These are phyloP conservation scores for Otolemur crassicaudatus DNA, from an alignment of 2,797 vertebrate species.

Conservation along the genomic window DNA sequence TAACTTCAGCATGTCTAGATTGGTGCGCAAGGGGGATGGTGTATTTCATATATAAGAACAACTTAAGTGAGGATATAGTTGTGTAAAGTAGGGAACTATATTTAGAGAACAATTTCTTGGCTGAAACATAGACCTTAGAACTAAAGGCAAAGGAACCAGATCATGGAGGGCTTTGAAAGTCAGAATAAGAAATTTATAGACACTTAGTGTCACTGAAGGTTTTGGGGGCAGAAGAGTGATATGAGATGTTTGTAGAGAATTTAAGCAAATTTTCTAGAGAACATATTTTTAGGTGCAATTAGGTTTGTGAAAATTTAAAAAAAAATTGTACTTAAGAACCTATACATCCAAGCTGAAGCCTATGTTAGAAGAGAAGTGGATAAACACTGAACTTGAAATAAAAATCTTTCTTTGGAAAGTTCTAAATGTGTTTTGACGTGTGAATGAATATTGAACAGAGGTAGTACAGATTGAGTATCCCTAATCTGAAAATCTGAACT, in stretches of 20 bases:
- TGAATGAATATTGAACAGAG: not conserved
- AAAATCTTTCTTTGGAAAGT: conserved; percentile 22
- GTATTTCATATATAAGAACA: not conserved
- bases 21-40: not conserved
- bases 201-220: not conserved
- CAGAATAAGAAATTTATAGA: conserved; percentile 18
- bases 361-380: conserved; percentile 47
- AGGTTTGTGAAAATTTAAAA: conserved; percentile 19
- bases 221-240: not conserved
- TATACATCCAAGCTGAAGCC: conserved; percentile 13
- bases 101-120: conserved; percentile 38
- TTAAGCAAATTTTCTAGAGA: conserved; percentile 22
- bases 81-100: not conserved
- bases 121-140: conserved; percentile 8
- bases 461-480: not conserved
- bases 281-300: conserved; percentile 5
- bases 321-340: conserved; percentile 16
- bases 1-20: not conserved
- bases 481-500: not conserved
- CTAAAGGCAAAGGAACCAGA: not conserved
- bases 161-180: not conserved
- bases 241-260: not conserved
- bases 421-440: not conserved
- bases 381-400: conserved; percentile 30
- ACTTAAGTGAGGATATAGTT: not conserved